Evolutionary conservation across 2,113 vertebrate genomes (phyloP).

Genomic region (Varanus salvator): DNA sequence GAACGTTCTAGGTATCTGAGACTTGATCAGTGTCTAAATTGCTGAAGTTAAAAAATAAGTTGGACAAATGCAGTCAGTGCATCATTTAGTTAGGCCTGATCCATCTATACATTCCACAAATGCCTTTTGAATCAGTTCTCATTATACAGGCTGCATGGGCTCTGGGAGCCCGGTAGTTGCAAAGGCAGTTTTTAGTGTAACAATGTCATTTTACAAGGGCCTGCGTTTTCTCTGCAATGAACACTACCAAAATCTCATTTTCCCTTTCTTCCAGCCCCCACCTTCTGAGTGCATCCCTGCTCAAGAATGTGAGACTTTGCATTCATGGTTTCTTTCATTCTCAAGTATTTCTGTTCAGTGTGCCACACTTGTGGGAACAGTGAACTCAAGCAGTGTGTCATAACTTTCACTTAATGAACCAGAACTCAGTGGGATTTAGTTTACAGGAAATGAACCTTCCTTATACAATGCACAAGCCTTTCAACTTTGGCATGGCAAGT

Average conservation of each 20-base stretch:
- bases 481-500: neutral
- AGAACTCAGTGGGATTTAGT: conserved; percentile 37
- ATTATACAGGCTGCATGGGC: conserved; percentile 70
- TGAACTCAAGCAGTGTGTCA: conserved; percentile 25
- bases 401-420: conserved; percentile 50
- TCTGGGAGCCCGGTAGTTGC: conserved; percentile 67
- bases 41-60: conserved; percentile 60
- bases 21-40: conserved; percentile 64
- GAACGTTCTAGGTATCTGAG: conserved; percentile 66
- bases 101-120: conserved; percentile 73
- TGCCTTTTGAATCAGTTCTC: conserved; percentile 70
- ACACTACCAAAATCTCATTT: conserved; percentile 50
- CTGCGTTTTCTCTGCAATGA: conserved; percentile 62
- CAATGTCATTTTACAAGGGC: conserved; percentile 65
- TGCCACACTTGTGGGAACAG: conserved; percentile 45
- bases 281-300: conserved; percentile 43
- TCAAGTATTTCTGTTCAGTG: conserved; percentile 31
- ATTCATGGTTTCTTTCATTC: conserved; percentile 61
- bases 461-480: conserved; percentile 31
- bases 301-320: conserved; percentile 62
- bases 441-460: neutral
- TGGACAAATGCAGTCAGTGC: conserved; percentile 67
- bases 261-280: conserved; percentile 21
- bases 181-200: conserved; percentile 70
- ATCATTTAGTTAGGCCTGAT: conserved; percentile 61